Conservation (phyloP, 1,140 invertebrate genomes). For the Scaptomyza hsui region DNA sequence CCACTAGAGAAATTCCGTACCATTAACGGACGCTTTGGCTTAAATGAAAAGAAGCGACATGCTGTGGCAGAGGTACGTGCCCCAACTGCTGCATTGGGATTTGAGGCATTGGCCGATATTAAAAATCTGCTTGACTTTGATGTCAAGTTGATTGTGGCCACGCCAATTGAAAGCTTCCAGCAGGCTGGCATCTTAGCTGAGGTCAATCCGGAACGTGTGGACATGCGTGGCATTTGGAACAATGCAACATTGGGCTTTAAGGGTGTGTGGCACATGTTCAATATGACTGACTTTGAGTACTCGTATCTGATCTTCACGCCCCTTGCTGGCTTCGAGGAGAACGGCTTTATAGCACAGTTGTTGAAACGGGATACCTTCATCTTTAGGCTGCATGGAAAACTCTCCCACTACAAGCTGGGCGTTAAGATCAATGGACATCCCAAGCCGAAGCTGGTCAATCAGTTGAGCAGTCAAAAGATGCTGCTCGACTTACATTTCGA, state of each 20-base stretch:
- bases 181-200: slow-evolving; percentile 85
- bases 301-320: slow-evolving; percentile 91
- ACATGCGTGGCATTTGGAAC: slow-evolving; percentile 90
- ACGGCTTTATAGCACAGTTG: slow-evolving; percentile 89
- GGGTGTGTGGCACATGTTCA: slow-evolving; percentile 90
- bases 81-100: slow-evolving; percentile 87
- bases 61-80: slow-evolving; percentile 89
- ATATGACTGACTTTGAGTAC: slow-evolving; percentile 89
- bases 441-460: slow-evolving; percentile 84
- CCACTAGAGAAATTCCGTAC: slow-evolving; percentile 88
- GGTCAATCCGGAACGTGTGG: slow-evolving; percentile 83
- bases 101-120: slow-evolving; percentile 87
- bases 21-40: slow-evolving; percentile 88
- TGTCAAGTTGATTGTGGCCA: slow-evolving; percentile 88
- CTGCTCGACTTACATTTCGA: slow-evolving; percentile 68
- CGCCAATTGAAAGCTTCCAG: slow-evolving; percentile 89
- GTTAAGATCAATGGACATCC: slow-evolving; percentile 85
- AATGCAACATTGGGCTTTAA: slow-evolving; percentile 89
- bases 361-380: slow-evolving; percentile 86
- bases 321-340: slow-evolving; percentile 89
- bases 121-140: slow-evolving; percentile 88
- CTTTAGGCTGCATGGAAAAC: slow-evolving; percentile 87
- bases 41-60: slow-evolving; percentile 88
- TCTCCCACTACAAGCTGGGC: slow-evolving; percentile 87
- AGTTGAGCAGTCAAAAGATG: slow-evolving; percentile 69